phyloP scores from a whole-genome alignment of 2,113 vertebrate species.

The Chaetops frenatus region DNA sequence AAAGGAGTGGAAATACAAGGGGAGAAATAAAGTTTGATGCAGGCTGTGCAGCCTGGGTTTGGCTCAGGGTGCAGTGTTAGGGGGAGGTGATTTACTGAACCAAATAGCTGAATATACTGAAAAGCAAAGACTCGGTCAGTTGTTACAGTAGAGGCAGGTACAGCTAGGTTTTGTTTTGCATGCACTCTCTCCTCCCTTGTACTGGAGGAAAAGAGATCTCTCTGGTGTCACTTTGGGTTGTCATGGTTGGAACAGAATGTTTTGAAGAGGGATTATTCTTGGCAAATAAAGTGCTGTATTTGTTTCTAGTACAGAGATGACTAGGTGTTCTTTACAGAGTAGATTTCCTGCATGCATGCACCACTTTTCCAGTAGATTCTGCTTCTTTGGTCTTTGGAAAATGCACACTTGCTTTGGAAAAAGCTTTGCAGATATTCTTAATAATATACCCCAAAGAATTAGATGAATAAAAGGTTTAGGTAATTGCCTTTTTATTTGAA shows the following conservation, averaged over 20 bases:
- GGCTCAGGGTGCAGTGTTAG: neutral
- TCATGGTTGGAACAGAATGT: neutral
- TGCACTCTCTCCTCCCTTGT: neutral
- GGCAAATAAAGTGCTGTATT: neutral
- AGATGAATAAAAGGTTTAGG: neutral
- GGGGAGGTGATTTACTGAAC: neutral
- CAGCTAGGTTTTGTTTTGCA: neutral
- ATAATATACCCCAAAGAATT: neutral
- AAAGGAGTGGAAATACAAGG: neutral
- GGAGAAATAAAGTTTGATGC: neutral
- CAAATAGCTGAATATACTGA: neutral
- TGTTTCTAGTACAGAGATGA: neutral
- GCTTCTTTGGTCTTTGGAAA: neutral
- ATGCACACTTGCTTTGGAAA: neutral
- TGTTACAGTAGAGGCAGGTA: neutral
- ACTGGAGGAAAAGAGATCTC: neutral
- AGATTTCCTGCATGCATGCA: neutral
- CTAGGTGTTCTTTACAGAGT: neutral
- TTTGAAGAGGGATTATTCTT: neutral
- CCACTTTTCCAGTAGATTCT: neutral
- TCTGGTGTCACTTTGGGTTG: neutral
- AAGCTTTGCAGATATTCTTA: neutral
- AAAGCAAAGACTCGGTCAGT: neutral
- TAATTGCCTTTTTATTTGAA: neutral
- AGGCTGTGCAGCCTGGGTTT: neutral